Evolutionary conservation across 2,888 invertebrate genomes (phyloP), one percentile per base, ranked within the genome.

Genomic region (Clostera curtula): DNA sequence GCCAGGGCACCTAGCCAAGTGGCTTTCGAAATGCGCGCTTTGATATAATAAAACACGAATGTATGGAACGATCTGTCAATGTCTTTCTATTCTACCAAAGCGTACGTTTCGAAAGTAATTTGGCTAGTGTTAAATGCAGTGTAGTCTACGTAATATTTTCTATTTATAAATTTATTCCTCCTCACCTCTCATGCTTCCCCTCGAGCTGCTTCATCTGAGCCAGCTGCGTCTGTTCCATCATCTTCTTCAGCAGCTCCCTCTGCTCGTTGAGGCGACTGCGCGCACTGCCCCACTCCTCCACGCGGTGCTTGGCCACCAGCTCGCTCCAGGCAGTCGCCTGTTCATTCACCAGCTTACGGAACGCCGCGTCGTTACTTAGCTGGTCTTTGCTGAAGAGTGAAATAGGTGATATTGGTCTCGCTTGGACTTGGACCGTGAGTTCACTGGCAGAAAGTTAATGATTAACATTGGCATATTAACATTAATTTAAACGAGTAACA

Each of bases 311-410:
- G 36, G 92, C 90, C 49, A 94, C 91, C 86, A 98, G 89, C 55
- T 93, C 93, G 33, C 95, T 93, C 98, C 98, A 99, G 53, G 98
- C 96, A 7, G 89, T 85, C 4, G 97, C 96, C 80, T 99, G 98
- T 43, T 96, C 96, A 18, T 89, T 88, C 13, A 99, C 97, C 27
- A 97, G 85, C 53, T 90, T 89, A 42, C 93, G 90, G 49, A 95
- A 90, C 1, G 87, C 80, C 0, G 91, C 88, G 74, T 95, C 95
- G 50, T 87, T 89, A 48, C 90, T 89, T 6, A 95, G 85, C 61
- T 95, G 94, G 49, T 89, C 89, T 76, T 93, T 93, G 72, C 93
- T 94, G 72, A 1, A 12, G 12, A 66, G 65, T 7, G 9, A 5
- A 18, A 21, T 13, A 15, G 2, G 6, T 9, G 19, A 12, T 8